Percentiles rank a stretch among this genome's conserved stretches.
Conservation (phyloP, 1,140 invertebrate genomes). For the Medauroidea extradentata region DNA sequence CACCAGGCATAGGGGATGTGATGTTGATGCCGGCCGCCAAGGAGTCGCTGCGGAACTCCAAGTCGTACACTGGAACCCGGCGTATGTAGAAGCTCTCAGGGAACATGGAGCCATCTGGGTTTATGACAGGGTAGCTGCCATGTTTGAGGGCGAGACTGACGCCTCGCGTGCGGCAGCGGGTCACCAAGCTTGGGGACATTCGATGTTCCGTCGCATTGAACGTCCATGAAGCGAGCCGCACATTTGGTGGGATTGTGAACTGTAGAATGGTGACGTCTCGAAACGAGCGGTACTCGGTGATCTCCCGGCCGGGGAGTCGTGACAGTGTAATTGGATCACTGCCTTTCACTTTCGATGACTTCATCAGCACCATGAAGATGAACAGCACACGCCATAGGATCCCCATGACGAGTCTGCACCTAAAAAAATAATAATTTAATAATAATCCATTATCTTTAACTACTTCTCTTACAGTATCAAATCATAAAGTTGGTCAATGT, state of each 20-base stretch:
- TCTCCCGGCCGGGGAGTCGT: slow-evolving; percentile 1
- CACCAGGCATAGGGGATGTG: slow-evolving; percentile 61
- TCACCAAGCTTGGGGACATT: slow-evolving; percentile 32
- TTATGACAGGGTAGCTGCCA: slow-evolving; percentile 71
- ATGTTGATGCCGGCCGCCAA: slow-evolving; percentile 49
- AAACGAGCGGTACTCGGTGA: slow-evolving; percentile 39
- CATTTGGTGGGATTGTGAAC: slow-evolving; percentile 41
- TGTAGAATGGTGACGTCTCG: slow-evolving; percentile 43
- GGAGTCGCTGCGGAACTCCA: slow-evolving; percentile 48
- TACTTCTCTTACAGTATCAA: no score
- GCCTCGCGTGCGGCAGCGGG: slow-evolving; percentile 50
- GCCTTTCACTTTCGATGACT: no score
- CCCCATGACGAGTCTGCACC: no score
- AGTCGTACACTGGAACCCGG: slow-evolving; percentile 33
- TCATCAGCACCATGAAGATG: no score
- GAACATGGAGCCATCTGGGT: slow-evolving; percentile 67
- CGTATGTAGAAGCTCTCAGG: slow-evolving; percentile 51
- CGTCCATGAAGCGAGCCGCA: slow-evolving; percentile 38
- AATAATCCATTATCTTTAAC: no score
- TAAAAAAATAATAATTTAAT: no score
- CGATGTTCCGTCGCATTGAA: slow-evolving; percentile 43
- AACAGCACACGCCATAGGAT: no score
- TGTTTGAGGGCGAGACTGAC: slow-evolving; percentile 56
- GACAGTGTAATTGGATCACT: no score
- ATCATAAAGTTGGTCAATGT: no score